phyloP scores from a whole-genome alignment of 2,888 invertebrate species.

The Polymixis flavicincta region DNA sequence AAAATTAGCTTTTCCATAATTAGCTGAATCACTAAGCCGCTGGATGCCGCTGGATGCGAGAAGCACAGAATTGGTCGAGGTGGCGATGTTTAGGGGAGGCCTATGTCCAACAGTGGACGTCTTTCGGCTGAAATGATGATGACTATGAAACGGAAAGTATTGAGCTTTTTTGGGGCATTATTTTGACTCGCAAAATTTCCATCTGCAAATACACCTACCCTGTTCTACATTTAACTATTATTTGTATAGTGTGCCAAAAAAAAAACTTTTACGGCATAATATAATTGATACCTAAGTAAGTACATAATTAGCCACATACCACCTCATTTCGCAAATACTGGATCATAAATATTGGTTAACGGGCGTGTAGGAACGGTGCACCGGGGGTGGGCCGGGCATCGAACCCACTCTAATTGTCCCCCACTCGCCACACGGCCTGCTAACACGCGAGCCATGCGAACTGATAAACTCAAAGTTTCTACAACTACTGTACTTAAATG shows the following conservation, averaged over 20 bases:
- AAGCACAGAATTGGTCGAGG: no score
- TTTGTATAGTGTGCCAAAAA: background rate
- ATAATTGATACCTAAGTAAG: constrained; percentile 37
- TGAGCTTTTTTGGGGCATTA: background rate
- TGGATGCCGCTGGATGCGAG: no score
- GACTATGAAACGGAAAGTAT: background rate
- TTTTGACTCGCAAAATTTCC: background rate
- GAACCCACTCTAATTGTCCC: constrained; percentile 62
- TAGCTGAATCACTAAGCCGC: background rate
- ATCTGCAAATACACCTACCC: background rate
- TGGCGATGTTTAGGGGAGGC: no score
- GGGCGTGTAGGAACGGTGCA: constrained; percentile 57
- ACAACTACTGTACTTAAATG: constrained; percentile 54
- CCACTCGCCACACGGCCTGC: constrained; percentile 54
- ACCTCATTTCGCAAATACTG: constrained; percentile 54
- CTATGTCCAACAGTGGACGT: no score
- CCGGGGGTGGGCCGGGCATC: constrained; percentile 55
- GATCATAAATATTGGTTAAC: constrained; percentile 60
- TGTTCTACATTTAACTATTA: background rate
- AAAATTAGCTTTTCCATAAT: background rate
- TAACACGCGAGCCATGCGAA: constrained; percentile 54
- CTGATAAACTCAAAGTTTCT: constrained; percentile 49
- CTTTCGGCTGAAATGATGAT: no score
- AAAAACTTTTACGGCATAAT: constrained; percentile 8
- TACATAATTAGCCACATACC: constrained; percentile 39